These are phyloP conservation scores for Aphidius ervi DNA, from an alignment of 1,140 invertebrate genomes.

Conservation along the genomic window DNA sequence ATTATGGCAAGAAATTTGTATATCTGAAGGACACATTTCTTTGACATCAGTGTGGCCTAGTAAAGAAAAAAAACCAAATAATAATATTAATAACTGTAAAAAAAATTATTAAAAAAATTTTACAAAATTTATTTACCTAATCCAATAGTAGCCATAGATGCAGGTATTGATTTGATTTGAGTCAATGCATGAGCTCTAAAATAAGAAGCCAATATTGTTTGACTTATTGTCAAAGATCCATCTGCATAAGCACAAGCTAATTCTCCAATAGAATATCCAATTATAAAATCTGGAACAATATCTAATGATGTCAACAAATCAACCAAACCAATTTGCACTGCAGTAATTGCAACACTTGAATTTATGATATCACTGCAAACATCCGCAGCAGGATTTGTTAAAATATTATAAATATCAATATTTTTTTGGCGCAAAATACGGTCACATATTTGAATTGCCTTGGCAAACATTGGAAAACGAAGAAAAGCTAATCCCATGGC, in stretches of 20 bases:
- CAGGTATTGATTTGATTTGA: conserved; percentile 69
- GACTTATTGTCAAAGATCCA: conserved; percentile 72
- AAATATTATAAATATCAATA: conserved; percentile 74
- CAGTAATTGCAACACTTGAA: conserved; percentile 88
- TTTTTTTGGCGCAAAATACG: conserved; percentile 67
- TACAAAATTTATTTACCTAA: conserved; percentile 35
- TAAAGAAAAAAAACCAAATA: too few species aligned
- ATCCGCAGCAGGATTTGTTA: conserved; percentile 58
- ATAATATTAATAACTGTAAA: too few species aligned
- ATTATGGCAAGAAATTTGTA: conserved; percentile 72
- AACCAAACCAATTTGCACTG: conserved; percentile 73
- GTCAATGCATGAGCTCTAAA: conserved; percentile 79
- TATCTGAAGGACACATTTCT: conserved; percentile 50
- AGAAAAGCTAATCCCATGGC: conserved; percentile 72
- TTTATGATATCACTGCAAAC: conserved; percentile 59
- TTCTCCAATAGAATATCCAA: conserved; percentile 79
- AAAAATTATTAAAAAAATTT: too few species aligned
- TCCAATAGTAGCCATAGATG: conserved; percentile 82
- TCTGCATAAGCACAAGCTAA: conserved; percentile 81
- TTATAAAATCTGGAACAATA: conserved; percentile 68
- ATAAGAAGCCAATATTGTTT: conserved; percentile 76
- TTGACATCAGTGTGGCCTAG: conserved; percentile 55
- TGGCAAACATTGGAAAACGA: conserved; percentile 59
- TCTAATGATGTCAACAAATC: conserved; percentile 64
- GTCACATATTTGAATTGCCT: conserved; percentile 66